Base-by-base conservation (phyloP, 2,888 invertebrate species). In the Hirtodrosophila cameraria region DNA sequence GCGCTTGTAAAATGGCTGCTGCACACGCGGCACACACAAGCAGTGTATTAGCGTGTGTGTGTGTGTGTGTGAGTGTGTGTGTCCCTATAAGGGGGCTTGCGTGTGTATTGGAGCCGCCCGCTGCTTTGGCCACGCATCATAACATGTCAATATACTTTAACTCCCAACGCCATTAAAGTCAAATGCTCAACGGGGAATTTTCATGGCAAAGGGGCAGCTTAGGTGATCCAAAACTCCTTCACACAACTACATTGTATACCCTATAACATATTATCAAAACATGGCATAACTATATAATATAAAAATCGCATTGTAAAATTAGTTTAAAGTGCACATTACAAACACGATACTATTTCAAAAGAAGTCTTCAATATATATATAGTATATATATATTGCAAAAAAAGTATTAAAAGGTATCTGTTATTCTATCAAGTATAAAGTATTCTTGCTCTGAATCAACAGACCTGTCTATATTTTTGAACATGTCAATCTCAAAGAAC, bases 101-200 rank as follows among this genome's bases (percentile, higher is more conserved):
- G 13, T 57, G 54, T 30, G 45, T 46, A n/a, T n/a, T n/a, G n/a
- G 57, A 31, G 23, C 62, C 62, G 48, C 75, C 70, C 55, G 75
- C 52, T 63, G 75, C 27, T 63, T 61, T 48, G 73, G 87, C 85
- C 73, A 84, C 80, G 78, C 86, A 72, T 88, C 88, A 87, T 88
- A 88, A 85, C 83, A 80, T 88, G 88, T 85, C 86, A 80, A 87
- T 86, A 80, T 76, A 80, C 78, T 65, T 70, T 25, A 61, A 65
- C 63, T 59, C 65, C 75, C 74, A 74, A 61, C 58, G 74, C 77
- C 80, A 88, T 88, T 83, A 88, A 80, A 87, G 86, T 80, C 83
- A 77, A 88, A 85, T 72, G 78, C 77, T 73, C 88, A 71, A 71
- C 61, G 64, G 85, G 85, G 86, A 81, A 73, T 80, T 75, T 63